Percentiles rank a stretch among this genome's conserved stretches.
Conservation (phyloP, 2,797 vertebrate genomes). For the Columba guinea region DNA sequence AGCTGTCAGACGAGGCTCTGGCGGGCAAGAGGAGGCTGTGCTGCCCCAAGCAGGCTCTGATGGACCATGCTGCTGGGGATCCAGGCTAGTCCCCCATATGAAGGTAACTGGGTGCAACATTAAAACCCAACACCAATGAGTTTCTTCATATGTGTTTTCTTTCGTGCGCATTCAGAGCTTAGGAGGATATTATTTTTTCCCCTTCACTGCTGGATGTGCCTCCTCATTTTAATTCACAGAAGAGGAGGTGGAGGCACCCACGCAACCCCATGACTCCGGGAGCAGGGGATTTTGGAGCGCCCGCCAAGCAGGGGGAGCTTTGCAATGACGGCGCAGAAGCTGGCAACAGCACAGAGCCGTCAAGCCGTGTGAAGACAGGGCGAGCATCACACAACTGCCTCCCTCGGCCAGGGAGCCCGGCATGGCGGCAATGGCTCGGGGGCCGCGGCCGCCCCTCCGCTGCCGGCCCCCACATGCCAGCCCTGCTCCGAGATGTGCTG, state of each 20-base stretch:
- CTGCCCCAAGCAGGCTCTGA: accelerated
- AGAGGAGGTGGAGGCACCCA: neutral
- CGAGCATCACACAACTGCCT: conserved; percentile 57
- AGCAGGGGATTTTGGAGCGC: neutral
- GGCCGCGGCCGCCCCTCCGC: conserved; percentile 19
- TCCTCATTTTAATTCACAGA: accelerated
- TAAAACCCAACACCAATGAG: neutral
- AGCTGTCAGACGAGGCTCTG: neutral
- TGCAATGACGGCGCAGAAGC: accelerated
- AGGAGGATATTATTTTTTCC: neutral
- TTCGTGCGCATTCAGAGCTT: accelerated
- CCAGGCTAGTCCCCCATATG: accelerated
- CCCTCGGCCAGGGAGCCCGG: conserved; percentile 45
- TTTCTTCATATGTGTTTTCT: accelerated
- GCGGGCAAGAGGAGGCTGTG: accelerated
- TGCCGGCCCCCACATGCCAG: conserved; percentile 62
- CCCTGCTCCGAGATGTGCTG: conserved; percentile 64
- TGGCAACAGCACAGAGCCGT: conserved; percentile 46
- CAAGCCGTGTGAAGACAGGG: conserved; percentile 11
- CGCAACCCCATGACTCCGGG: accelerated
- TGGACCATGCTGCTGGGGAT: accelerated
- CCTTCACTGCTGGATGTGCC: accelerated
- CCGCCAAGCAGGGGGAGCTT: neutral
- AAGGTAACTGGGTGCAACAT: neutral
- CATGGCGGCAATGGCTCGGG: neutral